phyloP scores from a whole-genome alignment of 2,797 vertebrate species.

The Sciaenops ocellatus region DNA sequence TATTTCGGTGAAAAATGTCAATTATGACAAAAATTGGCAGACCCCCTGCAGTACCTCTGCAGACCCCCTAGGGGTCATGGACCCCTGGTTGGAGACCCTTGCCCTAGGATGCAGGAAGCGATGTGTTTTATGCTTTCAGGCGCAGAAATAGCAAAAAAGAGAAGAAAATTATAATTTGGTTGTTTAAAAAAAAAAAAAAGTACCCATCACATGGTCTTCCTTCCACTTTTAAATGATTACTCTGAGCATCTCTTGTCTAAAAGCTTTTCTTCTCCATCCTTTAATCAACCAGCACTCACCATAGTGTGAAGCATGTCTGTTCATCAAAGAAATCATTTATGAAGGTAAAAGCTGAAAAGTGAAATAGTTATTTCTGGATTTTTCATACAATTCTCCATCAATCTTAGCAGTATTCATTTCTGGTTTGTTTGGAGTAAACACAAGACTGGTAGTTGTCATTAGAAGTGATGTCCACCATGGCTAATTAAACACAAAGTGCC shows the following conservation, averaged over 20 bases:
- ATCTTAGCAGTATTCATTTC: neutral
- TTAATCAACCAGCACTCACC: neutral
- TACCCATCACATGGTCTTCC: neutral
- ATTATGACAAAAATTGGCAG: too few relatives aligned
- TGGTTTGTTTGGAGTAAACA: neutral
- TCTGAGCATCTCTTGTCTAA: neutral
- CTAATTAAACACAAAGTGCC: neutral
- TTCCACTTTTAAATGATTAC: neutral
- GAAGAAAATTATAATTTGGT: neutral
- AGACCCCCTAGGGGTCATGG: too few relatives aligned
- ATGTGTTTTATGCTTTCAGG: neutral
- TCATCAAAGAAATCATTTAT: neutral
- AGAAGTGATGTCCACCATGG: neutral
- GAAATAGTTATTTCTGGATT: neutral
- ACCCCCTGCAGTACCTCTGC: too few relatives aligned
- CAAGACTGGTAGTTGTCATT: neutral
- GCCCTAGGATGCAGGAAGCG: neutral
- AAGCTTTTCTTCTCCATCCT: neutral
- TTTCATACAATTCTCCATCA: neutral
- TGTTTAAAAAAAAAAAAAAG: neutral
- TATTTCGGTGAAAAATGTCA: too few relatives aligned
- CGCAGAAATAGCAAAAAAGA: neutral
- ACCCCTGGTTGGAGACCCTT: too few relatives aligned
- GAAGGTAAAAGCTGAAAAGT: neutral
- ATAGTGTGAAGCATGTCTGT: neutral